Percentiles rank a stretch among this genome's conserved stretches.
These are phyloP conservation scores for Illadopsis cleaveri DNA, from an alignment of 2,113 vertebrate species.

Conservation along the genomic window DNA sequence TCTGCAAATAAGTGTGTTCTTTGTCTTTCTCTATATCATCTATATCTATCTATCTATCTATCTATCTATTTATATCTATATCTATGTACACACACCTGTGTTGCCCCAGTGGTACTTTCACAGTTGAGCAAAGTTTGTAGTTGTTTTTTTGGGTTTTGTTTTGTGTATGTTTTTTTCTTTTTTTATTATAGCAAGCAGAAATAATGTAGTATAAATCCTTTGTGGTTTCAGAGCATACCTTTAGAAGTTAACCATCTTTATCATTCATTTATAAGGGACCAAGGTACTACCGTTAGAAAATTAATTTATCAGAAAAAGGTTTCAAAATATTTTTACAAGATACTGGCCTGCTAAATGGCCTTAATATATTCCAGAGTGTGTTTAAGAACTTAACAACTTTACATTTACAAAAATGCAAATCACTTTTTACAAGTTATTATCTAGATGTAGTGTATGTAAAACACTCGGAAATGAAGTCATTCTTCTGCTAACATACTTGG, in stretches of 20 bases:
- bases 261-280: background rate
- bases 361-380: background rate
- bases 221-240: background rate
- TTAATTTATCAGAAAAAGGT: background rate
- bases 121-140: background rate
- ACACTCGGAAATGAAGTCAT: background rate
- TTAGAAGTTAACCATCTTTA: background rate
- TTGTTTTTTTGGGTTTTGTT: background rate
- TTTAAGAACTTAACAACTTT: no score
- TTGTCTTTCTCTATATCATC: background rate
- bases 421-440: background rate
- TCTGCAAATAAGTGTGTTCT: background rate
- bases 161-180: background rate
- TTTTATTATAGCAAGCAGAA: background rate
- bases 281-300: background rate
- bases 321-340: background rate
- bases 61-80: accelerated
- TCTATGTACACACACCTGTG: background rate
- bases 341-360: background rate
- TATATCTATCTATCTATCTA: background rate
- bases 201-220: background rate
- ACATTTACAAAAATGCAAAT: background rate
- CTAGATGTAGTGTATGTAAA: background rate
- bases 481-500: background rate
- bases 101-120: background rate